Evolutionary conservation across 2,888 invertebrate genomes (phyloP), one percentile per base, ranked within the genome.

Genomic region (Lacanobia oleracea): DNA sequence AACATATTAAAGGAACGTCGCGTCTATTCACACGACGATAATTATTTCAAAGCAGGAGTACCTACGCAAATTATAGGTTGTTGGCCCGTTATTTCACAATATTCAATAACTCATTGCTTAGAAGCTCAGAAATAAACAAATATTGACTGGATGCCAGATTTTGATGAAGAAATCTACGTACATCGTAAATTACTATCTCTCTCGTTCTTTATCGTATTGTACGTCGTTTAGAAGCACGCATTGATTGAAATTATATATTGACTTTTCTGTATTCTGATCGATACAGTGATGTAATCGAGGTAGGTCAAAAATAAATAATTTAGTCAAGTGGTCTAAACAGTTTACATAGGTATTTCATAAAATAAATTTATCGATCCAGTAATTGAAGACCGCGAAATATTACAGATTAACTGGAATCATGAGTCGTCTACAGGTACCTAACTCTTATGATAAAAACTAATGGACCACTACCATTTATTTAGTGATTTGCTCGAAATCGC

Each of bases 111-210:
- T 59, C 59, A 56, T 57, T 54, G 57, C 59, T 75, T 50, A 48
- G 45, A 77, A 74, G 56, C 57, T 76, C 59, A 40, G 45, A 78
- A 75, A 75, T 60, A 51, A 66, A 76, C 66, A 64, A 74, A 66
- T 64, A 77, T 84, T 86, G 84, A 77, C 77, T 59, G 37, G 66
- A 64, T 82, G 85, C 87, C 87, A 88, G 86, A 74, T 33, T 43
- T 54, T 53, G 51, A 76, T 67, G 50, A 40, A 66, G n/a, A 59
- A 56, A 67, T 79, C 21, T 65, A 8, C 51, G 18, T 62, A 43
- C 27, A 37, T 56, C n/a, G 51, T 79, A 51, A 57, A 27, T 53
- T 45, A 61, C 27, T 48, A 73, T 33, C 27, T 21, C 16, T 45
- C 9, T 27, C 12, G 14, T 37, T 50, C 43, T 53, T 10, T 27